Conservation (phyloP, 2,113 vertebrate genomes). For the Mellivora capensis region DNA sequence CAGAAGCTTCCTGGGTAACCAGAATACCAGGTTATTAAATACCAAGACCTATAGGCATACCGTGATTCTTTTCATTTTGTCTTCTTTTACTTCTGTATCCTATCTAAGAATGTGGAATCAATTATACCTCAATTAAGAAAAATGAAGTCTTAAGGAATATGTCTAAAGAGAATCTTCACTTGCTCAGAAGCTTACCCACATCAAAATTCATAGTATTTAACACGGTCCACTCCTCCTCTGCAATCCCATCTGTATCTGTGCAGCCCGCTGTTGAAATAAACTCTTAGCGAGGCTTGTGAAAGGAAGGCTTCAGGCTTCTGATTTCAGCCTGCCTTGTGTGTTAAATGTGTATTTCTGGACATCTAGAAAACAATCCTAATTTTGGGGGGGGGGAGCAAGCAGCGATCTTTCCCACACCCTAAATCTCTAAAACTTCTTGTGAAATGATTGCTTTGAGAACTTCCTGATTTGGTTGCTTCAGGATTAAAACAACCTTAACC, state of each 20-base stretch:
- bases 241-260: not conserved
- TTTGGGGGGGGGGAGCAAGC: not conserved
- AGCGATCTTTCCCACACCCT: not conserved
- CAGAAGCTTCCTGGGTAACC: not conserved
- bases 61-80: not conserved
- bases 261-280: not conserved
- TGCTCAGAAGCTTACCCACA: not conserved
- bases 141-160: not conserved
- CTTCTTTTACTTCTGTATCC: not conserved
- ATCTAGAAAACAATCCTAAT: not conserved
- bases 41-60: not conserved
- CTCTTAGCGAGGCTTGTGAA: not conserved
- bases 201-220: not conserved
- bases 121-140: not conserved
- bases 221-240: not conserved
- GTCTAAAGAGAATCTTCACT: not conserved
- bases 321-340: not conserved
- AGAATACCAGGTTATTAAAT: not conserved
- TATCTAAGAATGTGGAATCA: not conserved
- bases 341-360: not conserved
- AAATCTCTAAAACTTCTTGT: not conserved
- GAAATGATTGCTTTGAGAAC: not conserved
- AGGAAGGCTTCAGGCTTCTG: not conserved
- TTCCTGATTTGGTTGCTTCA: not conserved
- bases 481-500: not conserved